A percentile compares a stretch with the other conserved stretches of the same genome.
Evolutionary conservation across 2,888 invertebrate species (phyloP).

Genomic region (Lumbricus terrestris): DNA sequence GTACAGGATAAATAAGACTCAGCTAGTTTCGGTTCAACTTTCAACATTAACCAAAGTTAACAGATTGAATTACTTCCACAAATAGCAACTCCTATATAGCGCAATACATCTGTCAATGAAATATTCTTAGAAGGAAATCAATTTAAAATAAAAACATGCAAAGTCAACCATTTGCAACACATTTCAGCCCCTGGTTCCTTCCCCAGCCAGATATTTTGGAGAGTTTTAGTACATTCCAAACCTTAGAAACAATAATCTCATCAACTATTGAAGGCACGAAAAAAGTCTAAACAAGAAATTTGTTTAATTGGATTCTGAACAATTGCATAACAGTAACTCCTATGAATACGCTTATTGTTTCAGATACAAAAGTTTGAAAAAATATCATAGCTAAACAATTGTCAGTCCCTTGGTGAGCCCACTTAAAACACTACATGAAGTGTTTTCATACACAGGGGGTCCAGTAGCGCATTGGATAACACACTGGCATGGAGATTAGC

Average conservation of each 20-base stretch:
- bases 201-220: background rate
- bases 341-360: background rate
- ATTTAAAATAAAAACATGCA: too few relatives aligned
- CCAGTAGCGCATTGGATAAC: too few relatives aligned
- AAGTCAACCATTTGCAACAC: background rate
- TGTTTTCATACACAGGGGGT: too few relatives aligned
- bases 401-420: background rate
- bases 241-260: too few relatives aligned
- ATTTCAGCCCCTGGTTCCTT: background rate
- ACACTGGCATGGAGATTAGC: too few relatives aligned
- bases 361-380: background rate
- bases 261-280: background rate
- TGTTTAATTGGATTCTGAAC: background rate
- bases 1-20: background rate
- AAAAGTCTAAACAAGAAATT: background rate
- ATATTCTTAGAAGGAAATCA: too few relatives aligned
- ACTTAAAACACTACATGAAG: too few relatives aligned
- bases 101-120: too few relatives aligned
- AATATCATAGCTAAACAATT: background rate
- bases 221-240: background rate
- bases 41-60: too few relatives aligned
- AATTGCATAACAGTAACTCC: background rate
- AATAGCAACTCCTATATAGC: too few relatives aligned
- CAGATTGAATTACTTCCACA: too few relatives aligned
- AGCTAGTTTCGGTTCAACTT: too few relatives aligned